Evolutionary conservation across 2,797 vertebrate species (phyloP).

Genomic region (Intellagama lesueurii): DNA sequence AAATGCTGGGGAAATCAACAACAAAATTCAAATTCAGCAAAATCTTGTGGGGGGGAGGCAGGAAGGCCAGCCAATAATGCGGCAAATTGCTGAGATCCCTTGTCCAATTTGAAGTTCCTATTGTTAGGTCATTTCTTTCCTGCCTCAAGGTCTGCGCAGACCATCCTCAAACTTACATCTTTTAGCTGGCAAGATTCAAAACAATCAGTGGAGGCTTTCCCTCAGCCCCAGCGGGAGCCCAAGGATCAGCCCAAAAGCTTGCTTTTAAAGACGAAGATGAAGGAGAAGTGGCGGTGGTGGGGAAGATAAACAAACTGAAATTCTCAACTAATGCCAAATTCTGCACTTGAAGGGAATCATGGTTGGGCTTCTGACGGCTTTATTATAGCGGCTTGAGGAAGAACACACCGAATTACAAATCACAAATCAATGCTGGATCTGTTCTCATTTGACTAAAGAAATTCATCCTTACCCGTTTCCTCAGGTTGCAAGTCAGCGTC

Average conservation of each 20-base stretch:
- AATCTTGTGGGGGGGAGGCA: neutral
- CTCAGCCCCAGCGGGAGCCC: neutral
- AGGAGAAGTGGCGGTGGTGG: neutral
- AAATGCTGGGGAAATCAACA: neutral
- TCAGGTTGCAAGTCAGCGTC: slow-evolving; percentile 94
- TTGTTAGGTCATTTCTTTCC: neutral
- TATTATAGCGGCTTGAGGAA: neutral
- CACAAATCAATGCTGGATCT: neutral
- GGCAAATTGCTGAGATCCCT: neutral
- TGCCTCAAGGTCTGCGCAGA: neutral
- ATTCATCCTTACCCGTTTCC: slow-evolving; percentile 89
- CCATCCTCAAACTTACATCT: neutral
- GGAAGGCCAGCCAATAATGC: neutral
- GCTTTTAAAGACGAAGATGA: neutral
- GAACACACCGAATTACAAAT: neutral
- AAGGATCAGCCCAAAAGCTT: neutral
- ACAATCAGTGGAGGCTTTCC: neutral
- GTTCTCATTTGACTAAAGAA: neutral
- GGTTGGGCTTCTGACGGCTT: too few species aligned
- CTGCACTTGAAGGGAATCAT: too few species aligned
- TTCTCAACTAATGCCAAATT: too few species aligned
- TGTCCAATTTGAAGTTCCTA: neutral
- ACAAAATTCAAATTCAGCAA: neutral
- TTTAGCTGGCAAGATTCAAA: neutral
- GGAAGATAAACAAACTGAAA: neutral